phyloP scores from a whole-genome alignment of 2,888 invertebrate genomes.

The Phyllotreta cruciferae region DNA sequence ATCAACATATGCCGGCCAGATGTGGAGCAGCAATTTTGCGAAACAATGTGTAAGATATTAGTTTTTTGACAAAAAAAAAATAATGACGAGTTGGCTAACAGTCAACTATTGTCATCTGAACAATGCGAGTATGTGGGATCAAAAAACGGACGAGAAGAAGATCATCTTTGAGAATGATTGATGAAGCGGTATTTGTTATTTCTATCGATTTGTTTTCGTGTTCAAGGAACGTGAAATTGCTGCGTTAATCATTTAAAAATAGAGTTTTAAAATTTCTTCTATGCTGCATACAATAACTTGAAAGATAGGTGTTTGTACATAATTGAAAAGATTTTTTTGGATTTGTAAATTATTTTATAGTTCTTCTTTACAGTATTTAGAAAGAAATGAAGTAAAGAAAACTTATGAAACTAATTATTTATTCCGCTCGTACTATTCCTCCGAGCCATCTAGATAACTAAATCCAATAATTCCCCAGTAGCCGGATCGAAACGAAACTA shows the following conservation, averaged over 20 bases:
- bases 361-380: too few relatives aligned
- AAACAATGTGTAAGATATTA: constrained; percentile 39
- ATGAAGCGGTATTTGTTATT: constrained; percentile 13
- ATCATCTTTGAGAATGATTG: constrained; percentile 5
- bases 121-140: constrained; percentile 22
- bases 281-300: too few relatives aligned
- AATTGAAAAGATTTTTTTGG: too few relatives aligned
- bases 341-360: too few relatives aligned
- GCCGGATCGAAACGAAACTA: constrained; percentile 18
- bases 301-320: too few relatives aligned
- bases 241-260: too few relatives aligned
- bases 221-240: too few relatives aligned
- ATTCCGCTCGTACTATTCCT: too few relatives aligned
- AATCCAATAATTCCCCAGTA: constrained; percentile 14
- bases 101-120: constrained; percentile 32
- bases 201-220: neutral
- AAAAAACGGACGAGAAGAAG: constrained; percentile 1
- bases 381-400: too few relatives aligned
- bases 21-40: constrained; percentile 40
- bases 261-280: too few relatives aligned
- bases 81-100: constrained; percentile 38
- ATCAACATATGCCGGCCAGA: constrained; percentile 34
- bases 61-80: constrained; percentile 35
- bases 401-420: too few relatives aligned
- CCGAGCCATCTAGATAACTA: neutral